These are phyloP conservation scores for Parauchenoglanis ngamensis DNA, from an alignment of 2,797 vertebrate genomes.

Conservation along the genomic window DNA sequence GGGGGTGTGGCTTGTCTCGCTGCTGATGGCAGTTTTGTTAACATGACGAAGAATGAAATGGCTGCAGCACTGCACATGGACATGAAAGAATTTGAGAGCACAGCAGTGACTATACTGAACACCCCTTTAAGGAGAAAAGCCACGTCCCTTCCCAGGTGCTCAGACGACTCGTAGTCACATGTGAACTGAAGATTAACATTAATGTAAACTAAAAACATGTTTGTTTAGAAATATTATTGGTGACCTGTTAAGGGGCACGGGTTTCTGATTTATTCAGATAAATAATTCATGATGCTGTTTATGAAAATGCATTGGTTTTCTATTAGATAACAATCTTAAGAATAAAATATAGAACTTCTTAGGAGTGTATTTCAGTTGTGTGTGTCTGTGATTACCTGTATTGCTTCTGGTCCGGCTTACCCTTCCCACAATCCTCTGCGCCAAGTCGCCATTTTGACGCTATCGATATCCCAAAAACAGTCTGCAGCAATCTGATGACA, in stretches of 20 bases:
- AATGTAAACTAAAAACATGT: background rate
- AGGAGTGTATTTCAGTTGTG: background rate
- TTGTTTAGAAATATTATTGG: background rate
- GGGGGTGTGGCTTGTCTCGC: slow-evolving; percentile 69
- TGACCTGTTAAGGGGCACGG: background rate
- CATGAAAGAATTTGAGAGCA: slow-evolving; percentile 66
- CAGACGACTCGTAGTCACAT: slow-evolving; percentile 4
- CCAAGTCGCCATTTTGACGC: no score
- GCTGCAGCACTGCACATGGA: slow-evolving; percentile 69
- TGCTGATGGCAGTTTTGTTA: slow-evolving; percentile 63
- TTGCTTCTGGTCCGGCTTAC: no score
- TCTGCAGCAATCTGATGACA: no score
- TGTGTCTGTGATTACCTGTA: background rate
- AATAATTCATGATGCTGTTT: background rate
- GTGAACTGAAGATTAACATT: background rate
- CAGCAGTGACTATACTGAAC: slow-evolving; percentile 65
- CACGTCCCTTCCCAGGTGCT: background rate
- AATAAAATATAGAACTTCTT: slow-evolving; percentile 3
- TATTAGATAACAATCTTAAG: background rate
- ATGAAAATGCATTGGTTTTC: background rate
- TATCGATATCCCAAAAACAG: no score
- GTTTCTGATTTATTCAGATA: background rate
- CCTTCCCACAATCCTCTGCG: no score
- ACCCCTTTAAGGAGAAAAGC: slow-evolving; percentile 33
- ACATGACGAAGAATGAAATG: slow-evolving; percentile 67